Conservation (phyloP, 2,113 vertebrate species). For the Nesogale talazaci region DNA sequence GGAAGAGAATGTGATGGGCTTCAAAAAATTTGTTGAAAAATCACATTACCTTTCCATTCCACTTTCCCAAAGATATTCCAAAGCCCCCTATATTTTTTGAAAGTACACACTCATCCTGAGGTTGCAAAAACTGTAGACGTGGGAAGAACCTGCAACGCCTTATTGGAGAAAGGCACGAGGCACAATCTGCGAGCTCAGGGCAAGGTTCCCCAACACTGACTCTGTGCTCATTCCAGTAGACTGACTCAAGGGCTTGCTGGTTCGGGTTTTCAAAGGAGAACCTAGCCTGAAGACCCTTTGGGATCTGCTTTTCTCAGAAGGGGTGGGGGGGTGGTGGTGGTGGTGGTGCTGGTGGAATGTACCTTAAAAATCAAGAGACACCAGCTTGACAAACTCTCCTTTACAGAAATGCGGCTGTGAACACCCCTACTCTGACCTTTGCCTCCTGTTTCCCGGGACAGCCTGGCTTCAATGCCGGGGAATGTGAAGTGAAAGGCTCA, state of each 20-base stretch:
- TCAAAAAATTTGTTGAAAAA: too few species aligned
- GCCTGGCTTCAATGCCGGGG: neutral
- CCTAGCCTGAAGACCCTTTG: neutral
- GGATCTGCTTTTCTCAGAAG: neutral
- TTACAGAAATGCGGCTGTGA: neutral
- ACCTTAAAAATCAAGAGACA: neutral
- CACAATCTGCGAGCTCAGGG: neutral
- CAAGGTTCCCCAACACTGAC: neutral
- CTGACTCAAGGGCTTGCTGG: constrained; percentile 4
- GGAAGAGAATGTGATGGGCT: neutral
- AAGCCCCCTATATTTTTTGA: too few species aligned
- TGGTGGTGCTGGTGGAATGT: too few species aligned
- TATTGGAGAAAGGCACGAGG: neutral
- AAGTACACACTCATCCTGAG: too few species aligned
- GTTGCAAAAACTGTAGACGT: too few species aligned
- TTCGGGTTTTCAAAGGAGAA: constrained; percentile 13
- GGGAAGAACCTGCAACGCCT: neutral
- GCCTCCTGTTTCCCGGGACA: neutral
- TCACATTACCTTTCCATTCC: too few species aligned
- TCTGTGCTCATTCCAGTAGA: neutral
- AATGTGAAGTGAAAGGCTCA: neutral
- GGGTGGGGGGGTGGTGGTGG: too few species aligned
- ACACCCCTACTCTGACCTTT: neutral
- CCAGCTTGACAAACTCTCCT: neutral
- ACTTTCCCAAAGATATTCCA: too few species aligned